Evolutionary conservation across 2,888 invertebrate species (phyloP), one percentile per base, ranked within the genome.

Genomic region (Azorinus chamasolen): DNA sequence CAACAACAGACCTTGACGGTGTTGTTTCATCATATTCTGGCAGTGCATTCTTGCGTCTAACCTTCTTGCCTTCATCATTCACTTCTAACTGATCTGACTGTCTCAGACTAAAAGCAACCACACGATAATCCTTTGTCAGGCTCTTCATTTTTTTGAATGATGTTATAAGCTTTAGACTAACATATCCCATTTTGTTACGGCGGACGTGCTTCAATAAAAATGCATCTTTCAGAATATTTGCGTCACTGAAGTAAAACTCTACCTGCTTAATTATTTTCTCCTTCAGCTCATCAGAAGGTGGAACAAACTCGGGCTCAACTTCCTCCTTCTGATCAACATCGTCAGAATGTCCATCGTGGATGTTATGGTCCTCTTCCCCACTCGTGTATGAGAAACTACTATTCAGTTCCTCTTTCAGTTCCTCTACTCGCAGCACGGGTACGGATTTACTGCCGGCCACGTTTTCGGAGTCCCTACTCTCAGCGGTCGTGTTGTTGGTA

Each of bases 141-240:
- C 97, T 97, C 89, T 98, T 98, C 50, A 99, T 97, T 78, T 97
- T 95, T 91, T 98, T 97, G 93, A 99, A 98, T 90, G 98, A 98
- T 16, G 98, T 97, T 84, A 99, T 97, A 69, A 99, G 94, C 93
- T 98, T 99, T 62, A 99, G 94, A 63, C 97, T 98, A 18, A 99
- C 98, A 93, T 96, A 98, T 22, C 98, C 98, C 93, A 98, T 98
- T 93, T 98, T 98, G 93, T 98, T 98, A 63, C 98, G 95, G 68
- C 97, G 95, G 24, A 98, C 98, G 92, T 98, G 98, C 92, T 99
- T 99, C 79, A 98, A 94, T 53, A 99, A 94, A 93, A 99, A 99
- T 16, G 98, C 97, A 92, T 99, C 98, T 92, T 98, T 98, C 3
- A 97, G 95, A 85, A 99, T 97, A 93, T 97, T 98, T 59, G 97